Percentiles rank a stretch among this genome's conserved stretches.
Conservation (phyloP, 2,113 vertebrate genomes). For the Corythoichthys haematopterus region DNA sequence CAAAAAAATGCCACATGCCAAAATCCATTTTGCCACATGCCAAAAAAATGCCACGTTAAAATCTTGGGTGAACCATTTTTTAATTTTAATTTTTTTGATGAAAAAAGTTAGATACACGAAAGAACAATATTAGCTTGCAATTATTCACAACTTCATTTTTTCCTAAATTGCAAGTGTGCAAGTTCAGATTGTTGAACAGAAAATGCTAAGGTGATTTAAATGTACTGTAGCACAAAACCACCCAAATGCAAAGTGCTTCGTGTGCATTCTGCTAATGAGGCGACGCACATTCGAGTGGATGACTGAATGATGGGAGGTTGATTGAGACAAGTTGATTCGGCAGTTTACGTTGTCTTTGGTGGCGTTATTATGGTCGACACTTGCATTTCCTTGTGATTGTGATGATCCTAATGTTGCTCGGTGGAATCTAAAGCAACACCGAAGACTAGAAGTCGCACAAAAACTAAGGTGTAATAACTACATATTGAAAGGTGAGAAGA, state of each 20-base stretch:
- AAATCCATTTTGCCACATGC: too few species aligned
- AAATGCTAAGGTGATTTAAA: conserved; percentile 14
- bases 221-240: conserved; percentile 2
- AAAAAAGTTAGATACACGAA: background rate
- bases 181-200: background rate
- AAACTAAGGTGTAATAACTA: conserved; percentile 48
- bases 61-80: too few species aligned
- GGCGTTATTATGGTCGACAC: background rate
- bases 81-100: too few species aligned
- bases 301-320: conserved; percentile 5
- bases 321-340: conserved; percentile 3
- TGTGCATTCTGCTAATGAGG: conserved; percentile 1
- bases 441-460: conserved; percentile 17
- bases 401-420: conserved; percentile 1
- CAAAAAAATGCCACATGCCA: too few species aligned
- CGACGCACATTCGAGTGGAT: conserved; percentile 5
- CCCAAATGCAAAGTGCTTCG: conserved; percentile 4
- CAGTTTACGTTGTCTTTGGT: background rate
- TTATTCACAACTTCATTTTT: conserved; percentile 11
- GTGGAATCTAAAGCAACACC: conserved; percentile 2
- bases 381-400: background rate
- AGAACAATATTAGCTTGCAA: conserved; percentile 7
- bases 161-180: background rate
- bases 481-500: conserved; percentile 26
- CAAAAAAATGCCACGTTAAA: too few species aligned